A percentile compares a stretch with the other conserved stretches of the same genome.
phyloP scores from a whole-genome alignment of 2,797 vertebrate genomes.

The Eulemur albifrons region DNA sequence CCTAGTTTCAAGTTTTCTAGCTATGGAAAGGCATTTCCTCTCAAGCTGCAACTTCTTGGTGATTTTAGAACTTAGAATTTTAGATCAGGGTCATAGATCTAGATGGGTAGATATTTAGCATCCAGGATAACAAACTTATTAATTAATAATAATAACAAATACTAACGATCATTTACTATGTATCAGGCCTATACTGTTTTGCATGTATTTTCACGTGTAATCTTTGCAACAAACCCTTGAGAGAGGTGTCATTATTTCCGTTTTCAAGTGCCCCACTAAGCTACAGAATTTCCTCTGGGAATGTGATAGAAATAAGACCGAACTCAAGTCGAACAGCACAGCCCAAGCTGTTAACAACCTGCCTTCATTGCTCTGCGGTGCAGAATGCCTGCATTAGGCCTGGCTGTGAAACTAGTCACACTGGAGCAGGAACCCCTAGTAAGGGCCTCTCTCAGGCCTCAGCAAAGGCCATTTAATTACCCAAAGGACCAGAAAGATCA shows the following conservation, averaged over 20 bases:
- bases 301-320: background rate
- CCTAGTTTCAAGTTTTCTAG: background rate
- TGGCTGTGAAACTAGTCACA: background rate
- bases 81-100: background rate
- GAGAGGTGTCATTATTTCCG: background rate
- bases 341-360: background rate
- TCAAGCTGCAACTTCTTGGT: constrained; percentile 5
- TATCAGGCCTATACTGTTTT: background rate
- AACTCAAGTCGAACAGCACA: background rate
- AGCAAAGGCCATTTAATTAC: background rate
- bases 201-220: background rate
- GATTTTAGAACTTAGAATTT: background rate
- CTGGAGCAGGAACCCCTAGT: background rate
- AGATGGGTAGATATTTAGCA: background rate
- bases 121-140: background rate
- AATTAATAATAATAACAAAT: constrained; percentile 28
- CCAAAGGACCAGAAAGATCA: background rate
- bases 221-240: background rate
- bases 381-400: background rate
- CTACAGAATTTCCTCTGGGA: background rate
- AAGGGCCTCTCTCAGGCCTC: background rate
- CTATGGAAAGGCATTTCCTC: background rate
- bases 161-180: background rate
- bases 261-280: constrained; percentile 1
- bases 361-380: background rate